phyloP scores from a whole-genome alignment of 2,113 vertebrate species.

The Ameiurus melas region DNA sequence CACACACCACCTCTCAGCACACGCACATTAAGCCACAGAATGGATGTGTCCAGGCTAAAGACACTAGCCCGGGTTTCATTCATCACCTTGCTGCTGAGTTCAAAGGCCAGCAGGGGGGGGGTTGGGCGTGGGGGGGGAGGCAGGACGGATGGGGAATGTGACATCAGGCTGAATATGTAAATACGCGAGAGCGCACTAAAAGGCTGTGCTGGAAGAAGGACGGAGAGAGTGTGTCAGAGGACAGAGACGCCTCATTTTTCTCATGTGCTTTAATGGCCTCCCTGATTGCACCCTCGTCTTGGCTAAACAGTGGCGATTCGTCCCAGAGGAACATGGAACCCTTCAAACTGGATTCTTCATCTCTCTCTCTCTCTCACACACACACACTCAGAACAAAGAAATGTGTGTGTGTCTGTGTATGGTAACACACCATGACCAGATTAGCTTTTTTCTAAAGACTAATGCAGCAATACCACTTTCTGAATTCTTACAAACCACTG shows the following conservation, averaged over 20 bases:
- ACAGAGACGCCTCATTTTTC: constrained; percentile 72
- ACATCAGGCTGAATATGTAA: constrained; percentile 49
- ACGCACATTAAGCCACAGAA: constrained; percentile 51
- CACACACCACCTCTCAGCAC: constrained; percentile 56
- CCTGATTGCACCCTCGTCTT: constrained; percentile 69
- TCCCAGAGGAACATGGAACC: constrained; percentile 57
- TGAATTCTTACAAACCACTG: neutral
- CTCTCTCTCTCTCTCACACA: neutral
- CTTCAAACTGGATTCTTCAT: constrained; percentile 44
- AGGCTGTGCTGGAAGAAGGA: constrained; percentile 42
- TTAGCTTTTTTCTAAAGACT: neutral
- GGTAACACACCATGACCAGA: constrained; percentile 8
- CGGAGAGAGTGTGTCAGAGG: constrained; percentile 50
- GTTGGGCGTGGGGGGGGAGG: constrained; percentile 57
- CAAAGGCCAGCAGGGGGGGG: constrained; percentile 36
- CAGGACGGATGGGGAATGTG: constrained; percentile 58
- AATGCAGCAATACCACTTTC: neutral
- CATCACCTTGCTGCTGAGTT: constrained; percentile 59
- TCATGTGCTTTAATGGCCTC: constrained; percentile 70
- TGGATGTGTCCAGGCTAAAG: constrained; percentile 44
- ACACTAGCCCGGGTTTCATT: constrained; percentile 54
- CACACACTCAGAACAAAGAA: constrained; percentile 2
- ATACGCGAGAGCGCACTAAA: constrained; percentile 33
- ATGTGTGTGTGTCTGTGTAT: neutral
- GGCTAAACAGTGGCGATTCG: constrained; percentile 67